Conservation (phyloP, 1,140 invertebrate species). For the Hetaerina americana region DNA sequence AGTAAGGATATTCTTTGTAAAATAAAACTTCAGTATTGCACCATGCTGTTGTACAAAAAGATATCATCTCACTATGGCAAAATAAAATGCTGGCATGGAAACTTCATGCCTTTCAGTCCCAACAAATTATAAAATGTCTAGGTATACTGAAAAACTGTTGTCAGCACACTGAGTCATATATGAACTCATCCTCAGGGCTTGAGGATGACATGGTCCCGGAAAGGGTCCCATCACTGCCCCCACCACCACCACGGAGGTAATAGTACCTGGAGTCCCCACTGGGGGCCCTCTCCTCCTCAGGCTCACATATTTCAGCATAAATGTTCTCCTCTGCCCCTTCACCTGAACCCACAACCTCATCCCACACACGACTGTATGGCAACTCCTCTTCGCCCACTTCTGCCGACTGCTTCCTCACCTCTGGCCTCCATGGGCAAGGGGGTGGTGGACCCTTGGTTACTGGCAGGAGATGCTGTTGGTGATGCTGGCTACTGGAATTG, state of each 20-base stretch:
- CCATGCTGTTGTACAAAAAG: too few species aligned
- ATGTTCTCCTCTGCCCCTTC: constrained; percentile 9
- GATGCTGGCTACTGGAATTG: constrained; percentile 1
- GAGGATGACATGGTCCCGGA: constrained; percentile 4
- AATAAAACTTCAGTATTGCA: too few species aligned
- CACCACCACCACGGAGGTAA: not conserved
- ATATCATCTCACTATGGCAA: too few species aligned
- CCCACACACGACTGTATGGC: constrained; percentile 4
- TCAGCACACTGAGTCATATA: not conserved
- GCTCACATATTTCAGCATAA: constrained; percentile 11
- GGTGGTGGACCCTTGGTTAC: too few species aligned
- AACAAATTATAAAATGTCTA: too few species aligned
- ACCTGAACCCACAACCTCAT: not conserved
- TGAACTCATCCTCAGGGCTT: constrained; percentile 2
- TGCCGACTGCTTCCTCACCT: not conserved
- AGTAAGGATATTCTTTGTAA: too few species aligned
- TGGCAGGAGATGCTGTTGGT: too few species aligned
- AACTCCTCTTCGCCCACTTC: not conserved
- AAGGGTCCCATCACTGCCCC: constrained; percentile 4
- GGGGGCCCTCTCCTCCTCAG: not conserved
- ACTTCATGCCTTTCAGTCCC: too few species aligned
- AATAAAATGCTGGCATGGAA: too few species aligned
- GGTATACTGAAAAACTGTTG: too few species aligned
- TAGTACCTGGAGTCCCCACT: not conserved
- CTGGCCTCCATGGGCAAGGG: not conserved